A percentile compares a stretch with the other conserved stretches of the same genome.
Evolutionary conservation across 1,140 invertebrate species (phyloP).

Genomic region (Saccostrea glomerata): DNA sequence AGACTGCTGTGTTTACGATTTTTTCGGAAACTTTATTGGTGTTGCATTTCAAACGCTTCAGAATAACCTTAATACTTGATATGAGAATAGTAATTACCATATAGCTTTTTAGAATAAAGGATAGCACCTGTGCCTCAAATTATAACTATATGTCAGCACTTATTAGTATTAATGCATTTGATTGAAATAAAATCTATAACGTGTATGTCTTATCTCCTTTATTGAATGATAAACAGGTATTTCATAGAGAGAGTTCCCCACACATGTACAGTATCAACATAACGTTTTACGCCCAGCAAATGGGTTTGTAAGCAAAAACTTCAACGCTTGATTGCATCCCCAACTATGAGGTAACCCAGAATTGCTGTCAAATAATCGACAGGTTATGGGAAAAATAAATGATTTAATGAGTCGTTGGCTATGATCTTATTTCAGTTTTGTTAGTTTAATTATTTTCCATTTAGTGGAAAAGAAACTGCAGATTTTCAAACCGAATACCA

Average conservation of each 20-base stretch:
- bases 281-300: constrained; percentile 24
- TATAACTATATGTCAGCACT: constrained; percentile 31
- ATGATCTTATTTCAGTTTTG: constrained; percentile 34
- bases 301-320: constrained; percentile 31
- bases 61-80: constrained; percentile 27
- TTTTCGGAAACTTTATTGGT: constrained; percentile 14
- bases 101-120: constrained; percentile 12
- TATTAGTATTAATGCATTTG: constrained; percentile 38
- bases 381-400: constrained; percentile 28
- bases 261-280: constrained; percentile 33
- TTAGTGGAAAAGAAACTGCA: constrained; percentile 11
- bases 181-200: constrained; percentile 37
- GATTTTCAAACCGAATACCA: neutral
- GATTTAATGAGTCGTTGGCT: constrained; percentile 27
- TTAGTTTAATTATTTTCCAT: constrained; percentile 37
- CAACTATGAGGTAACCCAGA: neutral
- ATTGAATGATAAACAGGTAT: constrained; percentile 34
- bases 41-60: constrained; percentile 29
- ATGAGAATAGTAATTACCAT: constrained; percentile 27
- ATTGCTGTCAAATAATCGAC: constrained; percentile 18
- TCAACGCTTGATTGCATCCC: constrained; percentile 1
- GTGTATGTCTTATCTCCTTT: constrained; percentile 18
- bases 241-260: neutral
- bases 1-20: constrained; percentile 36
- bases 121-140: constrained; percentile 14